A percentile compares a stretch with the other conserved stretches of the same genome.
Evolutionary conservation across 2,888 invertebrate genomes (phyloP).

Genomic region (Torymus texanus): DNA sequence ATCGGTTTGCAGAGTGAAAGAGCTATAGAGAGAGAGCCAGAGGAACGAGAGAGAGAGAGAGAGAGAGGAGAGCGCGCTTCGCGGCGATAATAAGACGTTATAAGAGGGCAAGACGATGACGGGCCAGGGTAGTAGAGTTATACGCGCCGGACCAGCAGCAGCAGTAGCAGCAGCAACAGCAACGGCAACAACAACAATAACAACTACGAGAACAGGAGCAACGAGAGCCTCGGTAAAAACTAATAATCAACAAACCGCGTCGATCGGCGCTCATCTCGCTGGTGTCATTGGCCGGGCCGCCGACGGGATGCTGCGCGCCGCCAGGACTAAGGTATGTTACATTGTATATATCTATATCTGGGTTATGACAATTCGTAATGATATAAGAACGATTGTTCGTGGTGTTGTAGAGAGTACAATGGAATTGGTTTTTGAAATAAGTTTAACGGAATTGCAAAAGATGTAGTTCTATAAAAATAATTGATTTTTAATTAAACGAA

Average conservation of each 20-base stretch:
- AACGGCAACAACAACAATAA: no score
- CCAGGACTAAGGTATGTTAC: slow-evolving; percentile 59
- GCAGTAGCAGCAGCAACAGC: neutral
- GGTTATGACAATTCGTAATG: neutral
- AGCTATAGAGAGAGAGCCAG: neutral
- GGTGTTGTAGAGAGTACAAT: neutral
- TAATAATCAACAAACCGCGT: no score
- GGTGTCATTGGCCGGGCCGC: slow-evolving; percentile 57
- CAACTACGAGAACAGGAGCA: no score
- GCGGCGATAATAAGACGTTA: slow-evolving; percentile 43
- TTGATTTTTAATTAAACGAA: neutral
- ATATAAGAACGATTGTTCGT: no score
- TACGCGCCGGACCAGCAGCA: slow-evolving; percentile 6
- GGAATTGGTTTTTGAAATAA: no score
- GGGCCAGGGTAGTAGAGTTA: slow-evolving; percentile 22
- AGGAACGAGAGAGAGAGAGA: neutral
- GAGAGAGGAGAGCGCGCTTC: neutral
- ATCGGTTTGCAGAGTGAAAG: no score
- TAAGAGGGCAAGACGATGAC: slow-evolving; percentile 1
- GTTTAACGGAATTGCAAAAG: no score
- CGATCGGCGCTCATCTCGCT: slow-evolving; percentile 35
- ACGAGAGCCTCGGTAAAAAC: no score
- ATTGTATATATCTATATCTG: neutral
- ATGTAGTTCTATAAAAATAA: no score
- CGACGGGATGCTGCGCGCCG: slow-evolving; percentile 61